phyloP scores from a whole-genome alignment of 2,888 invertebrate species.

The Tridacna gigas region DNA sequence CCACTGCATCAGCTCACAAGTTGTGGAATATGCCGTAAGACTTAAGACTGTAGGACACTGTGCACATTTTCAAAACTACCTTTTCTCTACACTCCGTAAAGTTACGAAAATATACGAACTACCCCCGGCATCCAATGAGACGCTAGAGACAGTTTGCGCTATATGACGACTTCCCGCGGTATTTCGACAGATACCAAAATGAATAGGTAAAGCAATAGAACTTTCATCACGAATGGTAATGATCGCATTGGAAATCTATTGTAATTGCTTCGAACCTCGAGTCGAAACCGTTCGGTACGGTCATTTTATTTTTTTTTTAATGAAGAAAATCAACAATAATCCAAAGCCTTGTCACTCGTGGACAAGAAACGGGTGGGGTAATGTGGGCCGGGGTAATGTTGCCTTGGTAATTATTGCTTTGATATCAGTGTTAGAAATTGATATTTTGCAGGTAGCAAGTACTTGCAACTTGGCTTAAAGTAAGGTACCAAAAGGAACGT shows the following conservation, averaged over 20 bases:
- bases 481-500: no score
- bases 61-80: no score
- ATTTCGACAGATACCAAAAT: conserved; percentile 3
- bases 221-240: background rate
- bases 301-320: background rate
- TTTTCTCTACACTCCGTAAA: background rate
- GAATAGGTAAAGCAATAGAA: background rate
- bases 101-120: background rate
- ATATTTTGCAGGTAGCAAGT: background rate
- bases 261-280: background rate
- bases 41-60: no score
- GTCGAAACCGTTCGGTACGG: background rate
- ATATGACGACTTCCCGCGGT: conserved; percentile 62
- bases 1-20: no score
- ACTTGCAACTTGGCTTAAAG: no score
- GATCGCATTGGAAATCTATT: background rate
- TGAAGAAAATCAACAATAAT: background rate
- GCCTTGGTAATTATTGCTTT: no score
- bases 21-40: no score
- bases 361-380: conserved; percentile 12
- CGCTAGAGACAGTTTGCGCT: conserved; percentile 18
- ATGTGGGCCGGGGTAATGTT: conserved; percentile 9
- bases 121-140: conserved; percentile 23
- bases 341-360: background rate
- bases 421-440: no score